These are phyloP conservation scores for Agapostemon virescens DNA, from an alignment of 2,888 invertebrate genomes.

Conservation along the genomic window DNA sequence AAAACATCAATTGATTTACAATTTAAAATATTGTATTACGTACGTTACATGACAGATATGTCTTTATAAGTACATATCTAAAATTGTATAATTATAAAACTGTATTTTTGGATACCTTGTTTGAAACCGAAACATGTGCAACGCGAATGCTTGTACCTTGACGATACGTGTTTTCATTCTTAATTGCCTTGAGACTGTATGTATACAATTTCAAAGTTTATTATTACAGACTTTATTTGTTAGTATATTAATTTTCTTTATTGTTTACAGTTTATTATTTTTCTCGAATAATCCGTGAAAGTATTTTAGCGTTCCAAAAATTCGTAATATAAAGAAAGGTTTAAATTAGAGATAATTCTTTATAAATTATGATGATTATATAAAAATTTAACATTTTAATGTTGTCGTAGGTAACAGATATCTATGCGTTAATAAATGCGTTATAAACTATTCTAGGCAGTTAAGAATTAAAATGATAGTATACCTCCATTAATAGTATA, in stretches of 20 bases:
- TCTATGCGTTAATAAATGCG: neutral
- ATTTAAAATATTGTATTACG: conserved; percentile 18
- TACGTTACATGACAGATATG: neutral
- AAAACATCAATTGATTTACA: conserved; percentile 9
- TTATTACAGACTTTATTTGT: neutral
- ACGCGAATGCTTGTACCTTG: conserved; percentile 9
- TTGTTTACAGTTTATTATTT: neutral
- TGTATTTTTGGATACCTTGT: conserved; percentile 45
- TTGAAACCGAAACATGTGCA: conserved; percentile 15
- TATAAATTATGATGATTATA: neutral
- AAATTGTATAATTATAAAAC: conserved; percentile 13
- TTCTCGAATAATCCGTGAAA: neutral
- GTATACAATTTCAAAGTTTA: neutral
- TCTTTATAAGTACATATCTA: conserved; percentile 2
- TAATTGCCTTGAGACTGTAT: conserved; percentile 3
- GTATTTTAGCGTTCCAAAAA: neutral
- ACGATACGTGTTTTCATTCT: conserved; percentile 12
- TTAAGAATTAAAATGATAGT: conserved; percentile 14
- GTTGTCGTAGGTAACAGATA: neutral
- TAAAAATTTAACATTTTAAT: neutral
- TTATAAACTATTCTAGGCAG: neutral
- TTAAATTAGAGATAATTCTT: neutral
- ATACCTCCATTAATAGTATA: neutral
- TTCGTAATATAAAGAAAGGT: neutral
- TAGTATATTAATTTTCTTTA: too few relatives aligned